These are phyloP conservation scores for Clitarchus hookeri DNA, from an alignment of 2,888 invertebrate genomes.

Conservation along the genomic window DNA sequence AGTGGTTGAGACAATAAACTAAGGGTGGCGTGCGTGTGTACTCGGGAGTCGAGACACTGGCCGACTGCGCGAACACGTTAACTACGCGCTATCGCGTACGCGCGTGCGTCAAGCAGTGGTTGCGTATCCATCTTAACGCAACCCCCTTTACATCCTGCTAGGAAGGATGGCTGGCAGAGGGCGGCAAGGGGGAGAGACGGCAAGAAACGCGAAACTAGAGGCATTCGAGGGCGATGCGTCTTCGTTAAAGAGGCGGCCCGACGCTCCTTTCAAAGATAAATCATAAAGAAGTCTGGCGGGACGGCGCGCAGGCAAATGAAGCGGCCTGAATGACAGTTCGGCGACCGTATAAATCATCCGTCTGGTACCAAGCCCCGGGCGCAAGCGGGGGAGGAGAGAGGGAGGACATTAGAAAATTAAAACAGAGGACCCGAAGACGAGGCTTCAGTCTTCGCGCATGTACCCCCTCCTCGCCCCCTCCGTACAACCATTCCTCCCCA, in stretches of 20 bases:
- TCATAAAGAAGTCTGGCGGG: not conserved
- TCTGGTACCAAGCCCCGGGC: not conserved
- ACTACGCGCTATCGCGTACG: not conserved
- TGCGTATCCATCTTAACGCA: not conserved
- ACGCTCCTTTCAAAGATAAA: constrained; percentile 12
- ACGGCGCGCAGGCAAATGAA: constrained; percentile 9
- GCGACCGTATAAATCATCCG: constrained; percentile 29
- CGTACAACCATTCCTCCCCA: not conserved
- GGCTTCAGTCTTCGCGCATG: constrained; percentile 15
- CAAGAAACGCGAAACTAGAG: constrained; percentile 22
- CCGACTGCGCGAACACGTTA: not conserved
- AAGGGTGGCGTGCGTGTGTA: not conserved
- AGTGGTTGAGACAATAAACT: no score
- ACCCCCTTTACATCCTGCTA: no score
- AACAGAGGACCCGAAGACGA: not conserved
- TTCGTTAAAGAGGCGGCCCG: not conserved
- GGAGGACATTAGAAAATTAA: not conserved
- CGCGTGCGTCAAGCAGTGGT: not conserved
- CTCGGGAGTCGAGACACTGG: not conserved
- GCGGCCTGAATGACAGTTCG: constrained; percentile 20
- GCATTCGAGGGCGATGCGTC: not conserved
- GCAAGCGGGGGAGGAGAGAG: not conserved
- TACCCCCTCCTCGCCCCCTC: not conserved
- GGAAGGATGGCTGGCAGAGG: not conserved
- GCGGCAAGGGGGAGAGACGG: not conserved